Conservation (phyloP, 2,888 invertebrate genomes). For the Catonia carolina region DNA sequence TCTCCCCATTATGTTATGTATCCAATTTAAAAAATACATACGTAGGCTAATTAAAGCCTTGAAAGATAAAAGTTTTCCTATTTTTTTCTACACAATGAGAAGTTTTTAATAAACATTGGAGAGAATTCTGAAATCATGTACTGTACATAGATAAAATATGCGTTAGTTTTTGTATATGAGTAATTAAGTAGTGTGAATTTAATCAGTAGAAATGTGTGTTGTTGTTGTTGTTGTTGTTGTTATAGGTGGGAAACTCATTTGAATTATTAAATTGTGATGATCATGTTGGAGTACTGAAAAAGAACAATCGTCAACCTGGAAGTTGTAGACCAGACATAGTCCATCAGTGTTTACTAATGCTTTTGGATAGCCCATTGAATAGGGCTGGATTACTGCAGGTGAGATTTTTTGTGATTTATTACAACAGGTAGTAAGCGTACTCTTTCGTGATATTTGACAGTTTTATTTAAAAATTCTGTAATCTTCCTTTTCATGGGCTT, state of each 20-base stretch:
- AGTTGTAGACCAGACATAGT: slow-evolving; percentile 93
- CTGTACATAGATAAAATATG: too few species aligned
- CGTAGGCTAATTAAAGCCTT: too few species aligned
- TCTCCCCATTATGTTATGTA: too few species aligned
- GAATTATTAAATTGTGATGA: slow-evolving; percentile 93
- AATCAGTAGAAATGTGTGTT: background rate
- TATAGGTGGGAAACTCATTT: slow-evolving; percentile 77
- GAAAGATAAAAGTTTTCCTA: too few species aligned
- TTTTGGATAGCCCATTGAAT: slow-evolving; percentile 95
- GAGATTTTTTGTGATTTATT: too few species aligned
- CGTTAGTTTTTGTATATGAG: too few species aligned
- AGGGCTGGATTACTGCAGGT: slow-evolving; percentile 89
- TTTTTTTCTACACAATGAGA: too few species aligned
- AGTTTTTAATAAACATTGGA: too few species aligned
- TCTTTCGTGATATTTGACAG: background rate
- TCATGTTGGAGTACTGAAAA: slow-evolving; percentile 75
- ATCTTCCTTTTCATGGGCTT: background rate
- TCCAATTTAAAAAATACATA: too few species aligned
- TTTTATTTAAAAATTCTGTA: background rate
- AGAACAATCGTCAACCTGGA: slow-evolving; percentile 78
- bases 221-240: slow-evolving; percentile 22
- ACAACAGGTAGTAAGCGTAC: too few species aligned
- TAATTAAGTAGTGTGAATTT: too few species aligned
- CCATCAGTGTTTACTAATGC: slow-evolving; percentile 69
- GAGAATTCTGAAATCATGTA: too few species aligned